These are phyloP conservation scores for Xestia sexstrigata DNA, from an alignment of 2,888 invertebrate genomes.

Conservation along the genomic window DNA sequence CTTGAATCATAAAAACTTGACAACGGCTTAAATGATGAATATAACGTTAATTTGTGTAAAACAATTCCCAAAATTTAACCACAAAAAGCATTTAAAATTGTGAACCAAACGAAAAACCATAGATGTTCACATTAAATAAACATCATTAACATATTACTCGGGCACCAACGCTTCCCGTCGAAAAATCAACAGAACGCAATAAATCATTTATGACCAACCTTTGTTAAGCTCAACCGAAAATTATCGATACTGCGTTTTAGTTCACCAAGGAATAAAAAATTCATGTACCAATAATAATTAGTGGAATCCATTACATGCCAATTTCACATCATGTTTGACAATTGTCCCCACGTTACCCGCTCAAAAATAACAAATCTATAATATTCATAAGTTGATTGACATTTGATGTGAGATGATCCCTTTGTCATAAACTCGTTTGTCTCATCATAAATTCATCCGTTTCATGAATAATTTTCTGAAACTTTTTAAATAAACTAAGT, in stretches of 20 bases:
- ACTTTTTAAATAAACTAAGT: constrained; percentile 66
- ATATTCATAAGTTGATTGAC: constrained; percentile 86
- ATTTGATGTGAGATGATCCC: constrained; percentile 72
- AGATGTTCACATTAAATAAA: constrained; percentile 71
- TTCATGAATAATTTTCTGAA: constrained; percentile 28
- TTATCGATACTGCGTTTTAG: constrained; percentile 73
- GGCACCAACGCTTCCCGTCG: constrained; percentile 83
- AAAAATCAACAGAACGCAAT: constrained; percentile 83
- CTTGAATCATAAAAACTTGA: neutral
- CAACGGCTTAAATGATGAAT: neutral
- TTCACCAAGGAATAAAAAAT: constrained; percentile 71
- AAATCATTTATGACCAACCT: constrained; percentile 84
- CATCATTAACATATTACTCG: constrained; percentile 80
- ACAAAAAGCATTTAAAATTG: neutral
- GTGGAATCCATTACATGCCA: constrained; percentile 79
- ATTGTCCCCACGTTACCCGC: constrained; percentile 68
- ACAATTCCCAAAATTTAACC: neutral
- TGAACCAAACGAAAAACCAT: constrained; percentile 20
- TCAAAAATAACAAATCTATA: constrained; percentile 73
- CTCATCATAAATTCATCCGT: constrained; percentile 79
- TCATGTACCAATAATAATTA: constrained; percentile 81
- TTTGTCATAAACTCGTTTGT: constrained; percentile 79
- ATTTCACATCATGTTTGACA: constrained; percentile 72
- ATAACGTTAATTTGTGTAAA: neutral
- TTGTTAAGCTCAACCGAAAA: constrained; percentile 78